phyloP scores from a whole-genome alignment of 2,113 vertebrate species.

The Ameiurus melas region DNA sequence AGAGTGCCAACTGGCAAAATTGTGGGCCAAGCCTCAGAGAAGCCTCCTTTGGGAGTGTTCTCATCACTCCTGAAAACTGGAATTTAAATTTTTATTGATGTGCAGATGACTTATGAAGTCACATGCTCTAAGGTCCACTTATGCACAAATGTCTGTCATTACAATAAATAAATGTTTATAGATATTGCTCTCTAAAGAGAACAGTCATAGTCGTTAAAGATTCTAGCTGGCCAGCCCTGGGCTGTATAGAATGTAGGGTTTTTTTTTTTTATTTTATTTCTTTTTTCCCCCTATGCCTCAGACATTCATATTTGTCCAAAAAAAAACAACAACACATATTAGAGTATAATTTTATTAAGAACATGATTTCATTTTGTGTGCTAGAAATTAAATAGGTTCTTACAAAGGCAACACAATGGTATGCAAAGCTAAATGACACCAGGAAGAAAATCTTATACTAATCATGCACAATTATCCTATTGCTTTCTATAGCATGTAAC shows the following conservation, averaged over 20 bases:
- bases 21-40: conserved; percentile 46
- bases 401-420: neutral
- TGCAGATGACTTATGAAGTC: conserved; percentile 14
- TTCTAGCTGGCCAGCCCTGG: neutral
- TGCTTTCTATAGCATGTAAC: neutral
- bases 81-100: conserved; percentile 33
- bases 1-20: conserved; percentile 59
- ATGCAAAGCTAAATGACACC: neutral
- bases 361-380: neutral
- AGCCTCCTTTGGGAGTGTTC: conserved; percentile 46
- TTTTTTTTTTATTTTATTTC: neutral
- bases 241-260: neutral
- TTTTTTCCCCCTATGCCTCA: neutral
- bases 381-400: neutral
- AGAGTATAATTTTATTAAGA: neutral
- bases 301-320: neutral
- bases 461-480: neutral
- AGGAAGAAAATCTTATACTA: neutral
- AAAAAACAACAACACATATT: neutral
- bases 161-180: conserved; percentile 39
- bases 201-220: neutral
- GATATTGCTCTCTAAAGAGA: conserved; percentile 33
- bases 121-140: conserved; percentile 3
- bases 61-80: conserved; percentile 53
- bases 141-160: conserved; percentile 3